Base-by-base conservation (phyloP, 2,797 vertebrate genomes). In the Uromys caudimaculatus region DNA sequence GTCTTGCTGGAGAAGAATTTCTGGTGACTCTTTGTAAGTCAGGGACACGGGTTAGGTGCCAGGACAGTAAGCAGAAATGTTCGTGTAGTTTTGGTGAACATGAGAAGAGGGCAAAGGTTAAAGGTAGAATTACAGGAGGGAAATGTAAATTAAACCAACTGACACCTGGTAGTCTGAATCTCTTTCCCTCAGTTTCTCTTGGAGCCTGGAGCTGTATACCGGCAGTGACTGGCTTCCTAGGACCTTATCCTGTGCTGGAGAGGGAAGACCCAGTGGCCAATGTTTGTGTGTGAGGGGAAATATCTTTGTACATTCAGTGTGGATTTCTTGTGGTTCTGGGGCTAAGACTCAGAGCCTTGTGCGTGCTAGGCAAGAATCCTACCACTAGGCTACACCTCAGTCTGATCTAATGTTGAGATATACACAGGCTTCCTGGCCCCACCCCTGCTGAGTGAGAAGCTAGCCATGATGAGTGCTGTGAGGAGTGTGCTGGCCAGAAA, bases 181-280 rank as follows among this genome's bases (percentile, higher is more conserved):
- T 10, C 27, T 13, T 29, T 41, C 44, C 0, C 10, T 19, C 4
- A 0, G 0, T 1, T 3, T 78, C 2, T 1, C 44, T 35, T 32
- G 38, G 52, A 90, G 14, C 17, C 52, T 27, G 52, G 52, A 88
- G 14, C 23, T 47, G 16, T 19, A 4, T 41, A 27, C 3, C 11
- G 0, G 38, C 21, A 62, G 27, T 10, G 21, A 9, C 2, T 41
- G n/a, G 19, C 21, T 84, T 92, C 12, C 5, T 14, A 41, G 27
- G 44, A 19, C 67, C 50, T 17, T 35, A 47, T 35, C 21, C 44
- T 71, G 56, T 83, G 3, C 56, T 83, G 21, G 38, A 84, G 38
- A 47, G 19, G 6, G 41, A 73, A 3, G 58, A 58, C 21, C 4
- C 35, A 21, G 17, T 8, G 19, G 16, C 52, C 52, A 17, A 0